phyloP scores from a whole-genome alignment of 2,113 vertebrate species.

The Sminthopsis crassicaudata region DNA sequence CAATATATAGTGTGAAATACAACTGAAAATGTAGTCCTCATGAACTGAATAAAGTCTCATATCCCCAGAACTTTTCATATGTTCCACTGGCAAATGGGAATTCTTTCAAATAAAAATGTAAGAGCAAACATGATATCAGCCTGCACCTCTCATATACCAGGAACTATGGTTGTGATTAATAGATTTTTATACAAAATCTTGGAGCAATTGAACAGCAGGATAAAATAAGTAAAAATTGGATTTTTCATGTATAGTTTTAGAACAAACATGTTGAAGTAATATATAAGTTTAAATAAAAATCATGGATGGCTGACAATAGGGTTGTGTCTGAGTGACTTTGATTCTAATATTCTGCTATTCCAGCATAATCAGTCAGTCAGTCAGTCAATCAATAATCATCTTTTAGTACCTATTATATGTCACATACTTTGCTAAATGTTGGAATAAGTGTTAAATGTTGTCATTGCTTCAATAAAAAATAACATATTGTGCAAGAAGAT shows the following conservation, averaged over 20 bases:
- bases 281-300: not conserved
- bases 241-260: not conserved
- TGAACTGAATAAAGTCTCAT: not conserved
- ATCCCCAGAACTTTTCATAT: not conserved
- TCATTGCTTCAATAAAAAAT: not conserved
- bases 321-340: not conserved
- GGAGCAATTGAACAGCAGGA: not conserved
- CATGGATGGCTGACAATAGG: not conserved
- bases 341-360: not conserved
- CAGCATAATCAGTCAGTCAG: not conserved
- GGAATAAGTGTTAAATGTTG: not conserved
- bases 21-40: slow-evolving; percentile 22
- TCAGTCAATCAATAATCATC: slow-evolving; percentile 14
- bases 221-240: not conserved
- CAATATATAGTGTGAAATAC: not conserved
- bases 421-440: not conserved
- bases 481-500: not conserved
- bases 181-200: not conserved
- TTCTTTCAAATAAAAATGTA: slow-evolving; percentile 4
- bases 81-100: not conserved
- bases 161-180: not conserved
- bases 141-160: not conserved
- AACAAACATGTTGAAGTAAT: not conserved
- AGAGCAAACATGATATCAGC: not conserved
- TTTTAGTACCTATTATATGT: not conserved